phyloP scores from a whole-genome alignment of 2,797 vertebrate species.

The Masticophis lateralis region DNA sequence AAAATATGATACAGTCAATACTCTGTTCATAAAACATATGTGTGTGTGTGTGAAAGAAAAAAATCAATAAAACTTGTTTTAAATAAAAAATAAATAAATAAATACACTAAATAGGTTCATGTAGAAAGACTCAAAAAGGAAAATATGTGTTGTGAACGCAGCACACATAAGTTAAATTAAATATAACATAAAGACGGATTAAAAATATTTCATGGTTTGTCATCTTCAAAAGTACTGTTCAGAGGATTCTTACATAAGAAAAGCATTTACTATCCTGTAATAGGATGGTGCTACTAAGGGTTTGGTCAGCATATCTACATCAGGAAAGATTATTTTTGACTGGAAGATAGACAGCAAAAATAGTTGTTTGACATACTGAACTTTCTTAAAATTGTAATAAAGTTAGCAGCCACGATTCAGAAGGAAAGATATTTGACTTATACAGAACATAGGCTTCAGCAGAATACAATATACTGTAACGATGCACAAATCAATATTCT shows the following conservation, averaged over 20 bases:
- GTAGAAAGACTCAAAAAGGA: too few species aligned
- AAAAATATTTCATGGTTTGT: neutral
- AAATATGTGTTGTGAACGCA: neutral
- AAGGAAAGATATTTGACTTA: neutral
- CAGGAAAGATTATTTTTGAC: neutral
- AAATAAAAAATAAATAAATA: too few species aligned
- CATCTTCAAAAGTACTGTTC: neutral
- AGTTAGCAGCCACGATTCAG: neutral
- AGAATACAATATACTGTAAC: neutral
- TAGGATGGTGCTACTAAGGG: neutral
- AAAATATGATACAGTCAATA: too few species aligned
- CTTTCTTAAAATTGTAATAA: neutral
- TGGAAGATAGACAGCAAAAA: neutral
- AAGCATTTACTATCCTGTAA: neutral
- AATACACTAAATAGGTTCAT: neutral
- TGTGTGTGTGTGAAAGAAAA: too few species aligned
- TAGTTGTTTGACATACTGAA: neutral
- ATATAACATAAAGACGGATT: neutral
- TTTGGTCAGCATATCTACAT: neutral
- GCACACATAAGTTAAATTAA: neutral
- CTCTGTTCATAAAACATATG: too few species aligned
- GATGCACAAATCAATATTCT: neutral
- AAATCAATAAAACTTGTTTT: too few species aligned
- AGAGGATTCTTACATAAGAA: neutral
- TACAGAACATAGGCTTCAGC: neutral